phyloP scores from a whole-genome alignment of 2,113 vertebrate species.

The Chlorodrepanis virens region DNA sequence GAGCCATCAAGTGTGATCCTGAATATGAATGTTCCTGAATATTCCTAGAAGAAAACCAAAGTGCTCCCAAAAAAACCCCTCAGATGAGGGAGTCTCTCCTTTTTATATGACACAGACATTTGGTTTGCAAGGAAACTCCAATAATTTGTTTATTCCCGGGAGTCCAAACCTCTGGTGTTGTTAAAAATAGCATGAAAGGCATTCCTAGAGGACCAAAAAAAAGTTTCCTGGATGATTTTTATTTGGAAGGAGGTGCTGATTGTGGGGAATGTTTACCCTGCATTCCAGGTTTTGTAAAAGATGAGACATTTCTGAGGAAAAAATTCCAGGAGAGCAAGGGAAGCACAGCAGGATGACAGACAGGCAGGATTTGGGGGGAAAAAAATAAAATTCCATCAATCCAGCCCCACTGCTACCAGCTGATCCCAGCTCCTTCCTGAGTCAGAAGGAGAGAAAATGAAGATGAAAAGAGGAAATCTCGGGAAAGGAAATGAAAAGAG shows the following conservation, averaged over 20 bases:
- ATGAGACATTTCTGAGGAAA: neutral
- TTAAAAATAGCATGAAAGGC: conserved; percentile 25
- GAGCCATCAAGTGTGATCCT: neutral
- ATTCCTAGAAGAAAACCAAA: neutral
- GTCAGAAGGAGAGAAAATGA: neutral
- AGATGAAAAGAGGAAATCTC: conserved; percentile 76
- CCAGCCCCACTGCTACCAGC: neutral
- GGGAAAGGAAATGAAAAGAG: conserved; percentile 84
- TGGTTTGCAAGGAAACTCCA: neutral
- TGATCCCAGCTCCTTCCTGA: conserved; percentile 6
- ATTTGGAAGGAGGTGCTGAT: neutral
- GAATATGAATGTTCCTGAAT: neutral
- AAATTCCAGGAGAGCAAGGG: neutral
- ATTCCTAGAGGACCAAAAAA: neutral
- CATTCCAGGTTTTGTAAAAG: neutral
- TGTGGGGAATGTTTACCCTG: neutral
- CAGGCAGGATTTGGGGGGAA: neutral
- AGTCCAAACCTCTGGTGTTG: conserved; percentile 26
- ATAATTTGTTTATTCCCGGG: neutral
- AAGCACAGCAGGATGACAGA: neutral
- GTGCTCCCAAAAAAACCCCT: neutral
- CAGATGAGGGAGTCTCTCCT: neutral
- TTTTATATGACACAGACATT: neutral
- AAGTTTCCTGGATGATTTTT: neutral
- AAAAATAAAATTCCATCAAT: neutral